A percentile compares a stretch with the other conserved stretches of the same genome.
These are phyloP conservation scores for Mycetomoellerius zeteki DNA, from an alignment of 1,140 invertebrate genomes.

Conservation along the genomic window DNA sequence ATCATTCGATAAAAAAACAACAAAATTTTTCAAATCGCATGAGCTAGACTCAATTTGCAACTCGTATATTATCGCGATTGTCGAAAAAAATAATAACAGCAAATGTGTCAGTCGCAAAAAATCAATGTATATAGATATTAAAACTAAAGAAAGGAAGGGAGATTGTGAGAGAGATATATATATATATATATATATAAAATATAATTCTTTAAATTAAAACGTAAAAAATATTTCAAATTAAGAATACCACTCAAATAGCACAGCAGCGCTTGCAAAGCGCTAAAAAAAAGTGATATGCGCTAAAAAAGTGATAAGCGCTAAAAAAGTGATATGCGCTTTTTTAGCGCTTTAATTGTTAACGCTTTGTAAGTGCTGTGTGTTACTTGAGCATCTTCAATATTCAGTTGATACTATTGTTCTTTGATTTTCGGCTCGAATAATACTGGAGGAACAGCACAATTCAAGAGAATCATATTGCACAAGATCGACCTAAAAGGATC, in stretches of 20 bases:
- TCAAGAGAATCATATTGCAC: not conserved
- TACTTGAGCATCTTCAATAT: not conserved
- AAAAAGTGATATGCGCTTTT: too few species aligned
- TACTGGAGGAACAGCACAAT: not conserved
- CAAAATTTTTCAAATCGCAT: constrained; percentile 37
- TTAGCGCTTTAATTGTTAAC: too few species aligned
- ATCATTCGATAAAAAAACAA: constrained; percentile 9
- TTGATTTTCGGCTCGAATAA: not conserved
- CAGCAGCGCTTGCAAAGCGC: too few species aligned
- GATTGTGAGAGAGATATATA: too few species aligned
- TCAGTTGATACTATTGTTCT: not conserved
- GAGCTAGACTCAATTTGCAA: constrained; percentile 49
- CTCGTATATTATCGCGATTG: constrained; percentile 18
- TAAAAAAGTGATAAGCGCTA: too few species aligned
- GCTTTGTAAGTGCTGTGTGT: too few species aligned
- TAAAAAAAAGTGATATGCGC: too few species aligned
- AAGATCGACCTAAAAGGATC: constrained; percentile 17
- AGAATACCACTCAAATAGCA: not conserved
- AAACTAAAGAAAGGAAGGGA: not conserved
- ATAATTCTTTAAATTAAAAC: constrained; percentile 10
- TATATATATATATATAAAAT: too few species aligned
- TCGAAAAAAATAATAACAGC: not conserved
- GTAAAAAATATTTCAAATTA: not conserved
- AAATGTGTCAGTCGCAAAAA: constrained; percentile 31
- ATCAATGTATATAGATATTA: not conserved